These are phyloP conservation scores for Euphydryas editha DNA, from an alignment of 2,888 invertebrate genomes.

Conservation along the genomic window DNA sequence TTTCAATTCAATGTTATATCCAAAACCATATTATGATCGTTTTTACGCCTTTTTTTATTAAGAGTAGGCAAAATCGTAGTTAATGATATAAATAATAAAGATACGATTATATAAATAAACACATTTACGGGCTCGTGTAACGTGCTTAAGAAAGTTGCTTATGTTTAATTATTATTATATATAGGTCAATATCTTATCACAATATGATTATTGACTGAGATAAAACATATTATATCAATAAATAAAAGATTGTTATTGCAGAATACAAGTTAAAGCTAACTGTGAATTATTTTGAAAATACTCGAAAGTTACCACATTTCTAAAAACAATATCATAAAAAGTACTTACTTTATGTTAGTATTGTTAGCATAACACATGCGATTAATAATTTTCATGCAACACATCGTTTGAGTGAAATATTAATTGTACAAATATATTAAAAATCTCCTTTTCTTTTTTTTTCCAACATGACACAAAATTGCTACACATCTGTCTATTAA, in stretches of 20 bases:
- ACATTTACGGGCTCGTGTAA: not conserved
- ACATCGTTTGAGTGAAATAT: not conserved
- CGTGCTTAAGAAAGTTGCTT: not conserved
- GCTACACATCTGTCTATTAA: no score
- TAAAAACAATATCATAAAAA: not conserved
- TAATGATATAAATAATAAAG: not conserved
- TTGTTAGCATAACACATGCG: not conserved
- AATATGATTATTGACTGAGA: constrained; percentile 11
- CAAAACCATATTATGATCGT: no score
- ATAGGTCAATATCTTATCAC: constrained; percentile 17
- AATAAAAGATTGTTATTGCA: not conserved
- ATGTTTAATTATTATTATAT: constrained; percentile 12
- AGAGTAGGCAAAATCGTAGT: not conserved
- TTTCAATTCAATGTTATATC: no score
- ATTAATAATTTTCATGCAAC: not conserved
- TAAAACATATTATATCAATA: constrained; percentile 9
- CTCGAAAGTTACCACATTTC: not conserved
- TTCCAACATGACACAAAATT: not conserved
- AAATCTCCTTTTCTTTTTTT: no score
- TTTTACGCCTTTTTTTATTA: not conserved
- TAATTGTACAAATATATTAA: not conserved
- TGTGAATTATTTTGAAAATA: not conserved
- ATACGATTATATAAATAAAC: not conserved
- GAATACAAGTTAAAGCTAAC: not conserved
- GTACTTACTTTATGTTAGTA: not conserved